These are phyloP conservation scores for Dipodomys merriami DNA, from an alignment of 2,113 vertebrate species.

Conservation along the genomic window DNA sequence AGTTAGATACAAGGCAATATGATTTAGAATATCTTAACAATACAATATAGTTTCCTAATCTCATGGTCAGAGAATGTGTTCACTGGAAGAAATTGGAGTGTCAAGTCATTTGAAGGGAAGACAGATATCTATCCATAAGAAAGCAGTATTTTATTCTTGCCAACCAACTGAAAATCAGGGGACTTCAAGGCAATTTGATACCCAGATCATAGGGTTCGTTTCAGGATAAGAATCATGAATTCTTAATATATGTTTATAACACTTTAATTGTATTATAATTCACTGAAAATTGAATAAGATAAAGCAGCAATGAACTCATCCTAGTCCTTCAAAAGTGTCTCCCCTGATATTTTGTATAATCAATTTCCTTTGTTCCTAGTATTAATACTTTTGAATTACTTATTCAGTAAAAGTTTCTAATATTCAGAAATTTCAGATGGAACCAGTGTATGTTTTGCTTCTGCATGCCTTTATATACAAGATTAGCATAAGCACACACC, in stretches of 20 bases:
- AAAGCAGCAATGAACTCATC: neutral
- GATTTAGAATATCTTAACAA: neutral
- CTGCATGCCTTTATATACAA: neutral
- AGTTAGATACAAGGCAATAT: neutral
- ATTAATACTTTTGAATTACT: neutral
- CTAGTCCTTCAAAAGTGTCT: neutral
- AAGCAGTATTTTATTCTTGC: slow-evolving; percentile 22
- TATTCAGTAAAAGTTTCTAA: neutral
- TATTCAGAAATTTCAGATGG: neutral
- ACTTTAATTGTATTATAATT: neutral
- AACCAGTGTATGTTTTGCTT: neutral
- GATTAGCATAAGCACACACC: neutral
- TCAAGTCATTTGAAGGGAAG: neutral
- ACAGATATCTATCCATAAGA: neutral
- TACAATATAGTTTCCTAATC: neutral
- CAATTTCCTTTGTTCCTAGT: neutral
- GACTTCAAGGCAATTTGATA: neutral
- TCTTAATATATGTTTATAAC: neutral
- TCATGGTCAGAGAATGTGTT: slow-evolving; percentile 3
- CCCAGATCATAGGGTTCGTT: neutral
- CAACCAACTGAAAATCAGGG: slow-evolving; percentile 38
- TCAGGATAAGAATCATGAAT: neutral
- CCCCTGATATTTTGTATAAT: neutral
- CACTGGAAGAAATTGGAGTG: neutral
- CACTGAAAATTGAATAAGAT: neutral